Evolutionary conservation across 2,797 vertebrate species (phyloP).

Genomic region (Tokudaia tokunoshimensis): DNA sequence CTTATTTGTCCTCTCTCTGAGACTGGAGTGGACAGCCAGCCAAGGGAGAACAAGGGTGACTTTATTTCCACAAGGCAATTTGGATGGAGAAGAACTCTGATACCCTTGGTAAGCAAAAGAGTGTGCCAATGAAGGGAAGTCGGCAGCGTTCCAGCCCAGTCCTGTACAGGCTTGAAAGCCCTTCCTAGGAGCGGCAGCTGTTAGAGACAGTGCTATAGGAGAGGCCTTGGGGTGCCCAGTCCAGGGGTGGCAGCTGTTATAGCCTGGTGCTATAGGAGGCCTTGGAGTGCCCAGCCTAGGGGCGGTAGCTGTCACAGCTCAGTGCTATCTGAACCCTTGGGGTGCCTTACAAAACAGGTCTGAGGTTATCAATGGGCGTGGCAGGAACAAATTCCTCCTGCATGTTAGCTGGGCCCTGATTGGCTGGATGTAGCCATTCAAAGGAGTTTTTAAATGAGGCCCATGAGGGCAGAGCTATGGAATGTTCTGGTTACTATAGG

Average conservation of each 20-base stretch:
- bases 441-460: neutral
- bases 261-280: too few species aligned
- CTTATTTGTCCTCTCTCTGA: neutral
- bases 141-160: neutral
- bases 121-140: neutral
- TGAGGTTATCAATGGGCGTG: neutral
- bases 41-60: neutral
- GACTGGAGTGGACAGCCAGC: neutral
- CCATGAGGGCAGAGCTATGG: neutral
- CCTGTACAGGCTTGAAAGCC: neutral
- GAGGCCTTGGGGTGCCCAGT: neutral
- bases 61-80: neutral
- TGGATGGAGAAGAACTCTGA: neutral
- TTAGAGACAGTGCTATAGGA: too few species aligned
- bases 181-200: neutral
- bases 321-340: neutral
- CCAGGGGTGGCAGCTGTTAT: neutral
- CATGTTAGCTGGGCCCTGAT: neutral
- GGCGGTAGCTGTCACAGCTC: neutral
- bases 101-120: neutral
- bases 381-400: neutral
- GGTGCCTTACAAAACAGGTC: neutral
- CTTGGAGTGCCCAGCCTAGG: neutral
- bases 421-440: neutral
- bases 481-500: neutral